Conservation (phyloP, 2,888 invertebrate species). For the Chrysolina americana region DNA sequence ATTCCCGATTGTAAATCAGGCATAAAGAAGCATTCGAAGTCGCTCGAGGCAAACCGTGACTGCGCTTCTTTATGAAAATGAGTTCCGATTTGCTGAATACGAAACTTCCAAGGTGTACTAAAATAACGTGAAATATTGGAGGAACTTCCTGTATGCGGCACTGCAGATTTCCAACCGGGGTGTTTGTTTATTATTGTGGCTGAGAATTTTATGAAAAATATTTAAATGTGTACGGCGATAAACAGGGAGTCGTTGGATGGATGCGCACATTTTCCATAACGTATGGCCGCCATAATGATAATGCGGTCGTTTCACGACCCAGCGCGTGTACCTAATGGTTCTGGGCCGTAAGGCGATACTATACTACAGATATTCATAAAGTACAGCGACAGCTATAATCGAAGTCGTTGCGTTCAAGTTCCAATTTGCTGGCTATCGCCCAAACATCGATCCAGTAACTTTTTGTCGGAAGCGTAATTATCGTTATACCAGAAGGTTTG, state of each 20-base stretch:
- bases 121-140: slow-evolving; percentile 35
- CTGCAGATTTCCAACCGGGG: slow-evolving; percentile 25
- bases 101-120: background rate
- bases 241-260: slow-evolving; percentile 51
- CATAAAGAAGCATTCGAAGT: background rate
- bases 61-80: slow-evolving; percentile 5
- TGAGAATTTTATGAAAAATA: slow-evolving; percentile 43
- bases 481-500: background rate
- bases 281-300: slow-evolving; percentile 57
- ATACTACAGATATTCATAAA: slow-evolving; percentile 50
- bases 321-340: slow-evolving; percentile 59
- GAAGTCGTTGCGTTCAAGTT: slow-evolving; percentile 35
- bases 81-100: slow-evolving; percentile 16
- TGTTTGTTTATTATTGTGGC: slow-evolving; percentile 41
- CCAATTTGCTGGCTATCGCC: slow-evolving; percentile 30
- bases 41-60: background rate
- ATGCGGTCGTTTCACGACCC: slow-evolving; percentile 61
- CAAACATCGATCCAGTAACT: slow-evolving; percentile 27
- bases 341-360: slow-evolving; percentile 55
- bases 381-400: slow-evolving; percentile 30
- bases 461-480: background rate
- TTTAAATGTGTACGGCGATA: slow-evolving; percentile 52
- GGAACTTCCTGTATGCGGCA: slow-evolving; percentile 36
- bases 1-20: background rate
- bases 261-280: slow-evolving; percentile 47